These are phyloP conservation scores for Esox masquinongy DNA, from an alignment of 2,797 vertebrate genomes.

Conservation along the genomic window DNA sequence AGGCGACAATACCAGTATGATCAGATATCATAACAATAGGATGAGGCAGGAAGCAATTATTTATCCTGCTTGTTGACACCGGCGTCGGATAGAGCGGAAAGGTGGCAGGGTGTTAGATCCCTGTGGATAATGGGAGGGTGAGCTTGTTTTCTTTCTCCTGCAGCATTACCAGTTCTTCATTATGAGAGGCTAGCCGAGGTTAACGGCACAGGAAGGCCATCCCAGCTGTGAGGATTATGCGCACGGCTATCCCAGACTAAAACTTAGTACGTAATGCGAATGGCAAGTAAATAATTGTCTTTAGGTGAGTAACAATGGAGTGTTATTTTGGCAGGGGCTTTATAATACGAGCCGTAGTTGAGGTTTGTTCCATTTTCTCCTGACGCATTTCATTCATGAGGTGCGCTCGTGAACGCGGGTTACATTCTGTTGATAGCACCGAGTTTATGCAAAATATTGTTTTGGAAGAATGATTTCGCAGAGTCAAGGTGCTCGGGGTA, in stretches of 20 bases:
- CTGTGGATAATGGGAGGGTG: slow-evolving; percentile 33
- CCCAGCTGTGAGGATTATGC: slow-evolving; percentile 55
- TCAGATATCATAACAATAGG: slow-evolving; percentile 41
- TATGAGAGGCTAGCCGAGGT: slow-evolving; percentile 46
- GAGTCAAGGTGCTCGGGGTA: slow-evolving; percentile 41
- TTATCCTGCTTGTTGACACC: slow-evolving; percentile 54
- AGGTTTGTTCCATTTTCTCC: slow-evolving; percentile 41
- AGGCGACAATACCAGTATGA: slow-evolving; percentile 28
- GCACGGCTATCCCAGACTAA: slow-evolving; percentile 19
- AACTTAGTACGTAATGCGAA: slow-evolving; percentile 21
- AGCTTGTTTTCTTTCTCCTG: slow-evolving; percentile 31
- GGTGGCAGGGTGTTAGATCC: slow-evolving; percentile 45
- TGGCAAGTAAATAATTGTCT: slow-evolving; percentile 68
- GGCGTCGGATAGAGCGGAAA: slow-evolving; percentile 36
- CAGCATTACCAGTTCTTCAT: slow-evolving; percentile 47
- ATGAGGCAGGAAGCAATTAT: slow-evolving; percentile 54
- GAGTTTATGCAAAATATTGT: slow-evolving; percentile 36
- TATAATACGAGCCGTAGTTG: slow-evolving; percentile 52
- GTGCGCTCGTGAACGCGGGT: slow-evolving; percentile 42
- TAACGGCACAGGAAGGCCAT: slow-evolving; percentile 47
- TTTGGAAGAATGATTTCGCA: slow-evolving; percentile 35
- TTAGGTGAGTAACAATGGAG: slow-evolving; percentile 60
- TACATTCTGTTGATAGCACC: slow-evolving; percentile 42
- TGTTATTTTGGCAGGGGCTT: slow-evolving; percentile 27
- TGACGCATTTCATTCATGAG: slow-evolving; percentile 64